Conservation (phyloP, 2,797 vertebrate genomes). For the Muraenolepis orangiensis region DNA sequence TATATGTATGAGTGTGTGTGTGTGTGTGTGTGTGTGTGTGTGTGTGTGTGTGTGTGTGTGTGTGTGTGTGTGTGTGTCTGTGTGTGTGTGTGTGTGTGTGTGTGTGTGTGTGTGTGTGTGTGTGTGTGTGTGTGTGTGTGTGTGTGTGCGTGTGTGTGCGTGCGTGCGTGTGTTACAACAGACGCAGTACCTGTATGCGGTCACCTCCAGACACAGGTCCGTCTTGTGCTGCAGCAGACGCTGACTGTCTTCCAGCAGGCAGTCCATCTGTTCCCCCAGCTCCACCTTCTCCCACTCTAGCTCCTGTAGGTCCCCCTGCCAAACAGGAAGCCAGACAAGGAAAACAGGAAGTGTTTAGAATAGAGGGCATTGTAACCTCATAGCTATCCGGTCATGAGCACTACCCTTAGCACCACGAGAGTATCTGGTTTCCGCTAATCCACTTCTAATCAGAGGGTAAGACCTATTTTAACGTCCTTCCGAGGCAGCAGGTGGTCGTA, state of each 20-base stretch:
- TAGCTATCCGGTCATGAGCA: neutral
- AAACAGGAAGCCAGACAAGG: slow-evolving; percentile 4
- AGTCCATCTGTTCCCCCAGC: slow-evolving; percentile 75
- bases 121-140: neutral
- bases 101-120: neutral
- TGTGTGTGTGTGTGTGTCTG: neutral
- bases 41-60: neutral
- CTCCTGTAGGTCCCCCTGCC: slow-evolving; percentile 76
- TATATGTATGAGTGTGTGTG: neutral
- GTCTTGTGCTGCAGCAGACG: slow-evolving; percentile 85
- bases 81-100: neutral
- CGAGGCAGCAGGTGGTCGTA: neutral
- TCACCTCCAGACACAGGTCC: slow-evolving; percentile 88
- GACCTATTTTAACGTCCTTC: no score
- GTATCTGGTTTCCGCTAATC: neutral
- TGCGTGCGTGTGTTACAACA: neutral
- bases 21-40: neutral
- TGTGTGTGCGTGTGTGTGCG: neutral
- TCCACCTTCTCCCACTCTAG: slow-evolving; percentile 81
- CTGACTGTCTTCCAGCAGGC: slow-evolving; percentile 77
- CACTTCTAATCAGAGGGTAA: neutral
- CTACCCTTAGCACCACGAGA: neutral
- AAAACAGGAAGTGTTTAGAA: slow-evolving; percentile 41
- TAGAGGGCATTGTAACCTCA: slow-evolving; percentile 3
- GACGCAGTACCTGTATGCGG: slow-evolving; percentile 84